These are phyloP conservation scores for Bovichtus diacanthus DNA, from an alignment of 2,797 vertebrate genomes.

Conservation along the genomic window DNA sequence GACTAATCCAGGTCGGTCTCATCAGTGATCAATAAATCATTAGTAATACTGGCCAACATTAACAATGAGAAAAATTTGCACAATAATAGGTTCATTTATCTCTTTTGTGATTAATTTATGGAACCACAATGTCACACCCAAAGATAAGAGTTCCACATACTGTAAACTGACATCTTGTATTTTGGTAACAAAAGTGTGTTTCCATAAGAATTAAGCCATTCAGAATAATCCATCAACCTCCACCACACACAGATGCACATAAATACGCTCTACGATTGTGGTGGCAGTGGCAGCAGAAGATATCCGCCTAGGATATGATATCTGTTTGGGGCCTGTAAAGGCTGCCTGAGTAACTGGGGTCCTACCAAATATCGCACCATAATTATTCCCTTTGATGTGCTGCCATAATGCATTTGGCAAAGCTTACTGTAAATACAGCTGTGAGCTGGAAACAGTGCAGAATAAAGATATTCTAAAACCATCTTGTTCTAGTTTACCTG, in stretches of 20 bases:
- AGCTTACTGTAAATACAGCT: conserved; percentile 51
- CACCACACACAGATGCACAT: conserved; percentile 6
- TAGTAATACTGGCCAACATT: not conserved
- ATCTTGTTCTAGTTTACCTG: conserved; percentile 25
- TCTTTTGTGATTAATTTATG: conserved; percentile 2
- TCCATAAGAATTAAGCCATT: conserved; percentile 4
- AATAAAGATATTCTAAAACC: conserved; percentile 7
- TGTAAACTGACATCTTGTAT: not conserved
- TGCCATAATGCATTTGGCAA: conserved; percentile 71
- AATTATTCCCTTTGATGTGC: conserved; percentile 75
- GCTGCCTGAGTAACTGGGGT: conserved; percentile 54
- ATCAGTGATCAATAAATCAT: conserved; percentile 26
- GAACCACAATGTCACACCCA: not conserved
- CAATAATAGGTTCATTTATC: conserved; percentile 16
- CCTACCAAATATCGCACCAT: conserved; percentile 53
- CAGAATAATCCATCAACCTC: conserved; percentile 9
- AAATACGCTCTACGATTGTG: conserved; percentile 2
- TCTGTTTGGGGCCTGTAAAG: conserved; percentile 33
- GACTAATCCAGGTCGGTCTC: conserved; percentile 36
- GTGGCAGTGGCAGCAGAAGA: conserved; percentile 30
- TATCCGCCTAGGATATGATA: conserved; percentile 13
- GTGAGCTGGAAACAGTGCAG: conserved; percentile 50
- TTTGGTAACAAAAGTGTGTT: conserved; percentile 18
- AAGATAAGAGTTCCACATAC: not conserved
- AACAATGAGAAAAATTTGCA: conserved; percentile 23